Conservation (phyloP, 2,888 invertebrate genomes). For the Xanthia icteritia region DNA sequence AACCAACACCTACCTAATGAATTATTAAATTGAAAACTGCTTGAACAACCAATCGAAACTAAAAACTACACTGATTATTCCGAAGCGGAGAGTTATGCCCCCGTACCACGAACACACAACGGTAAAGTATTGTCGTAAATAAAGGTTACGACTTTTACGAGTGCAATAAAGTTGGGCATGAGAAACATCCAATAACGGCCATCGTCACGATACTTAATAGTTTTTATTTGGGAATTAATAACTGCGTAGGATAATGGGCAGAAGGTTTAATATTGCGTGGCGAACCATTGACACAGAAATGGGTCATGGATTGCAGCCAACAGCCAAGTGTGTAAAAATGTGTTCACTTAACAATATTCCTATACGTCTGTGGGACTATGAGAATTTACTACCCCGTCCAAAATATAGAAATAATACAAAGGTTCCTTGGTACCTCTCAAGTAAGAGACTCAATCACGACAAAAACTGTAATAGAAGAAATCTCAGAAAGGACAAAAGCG, state of each 20-base stretch:
- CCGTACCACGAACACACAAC: slow-evolving; percentile 70
- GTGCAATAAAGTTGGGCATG: slow-evolving; percentile 73
- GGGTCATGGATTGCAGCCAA: slow-evolving; percentile 21
- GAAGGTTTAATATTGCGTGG: slow-evolving; percentile 43
- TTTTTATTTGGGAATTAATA: slow-evolving; percentile 74
- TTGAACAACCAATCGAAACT: slow-evolving; percentile 64
- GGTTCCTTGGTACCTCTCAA: too few species aligned
- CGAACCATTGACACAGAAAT: slow-evolving; percentile 11
- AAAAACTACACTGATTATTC: slow-evolving; percentile 63
- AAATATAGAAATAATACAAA: background rate
- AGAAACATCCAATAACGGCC: slow-evolving; percentile 74
- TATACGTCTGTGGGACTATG: background rate
- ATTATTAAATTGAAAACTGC: slow-evolving; percentile 59
- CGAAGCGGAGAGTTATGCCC: slow-evolving; percentile 67
- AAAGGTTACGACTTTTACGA: slow-evolving; percentile 68
- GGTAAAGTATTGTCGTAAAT: slow-evolving; percentile 77
- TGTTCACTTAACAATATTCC: background rate
- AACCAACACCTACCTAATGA: slow-evolving; percentile 57
- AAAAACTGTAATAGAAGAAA: too few species aligned
- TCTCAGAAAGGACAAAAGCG: too few species aligned
- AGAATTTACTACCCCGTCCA: background rate
- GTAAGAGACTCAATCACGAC: too few species aligned
- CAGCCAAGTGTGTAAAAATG: slow-evolving; percentile 23
- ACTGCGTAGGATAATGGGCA: slow-evolving; percentile 42
- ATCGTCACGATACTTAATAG: slow-evolving; percentile 74